Percentiles rank a stretch among this genome's conserved stretches.
Conservation (phyloP, 2,797 vertebrate species). For the Peromyscus melanophrys region DNA sequence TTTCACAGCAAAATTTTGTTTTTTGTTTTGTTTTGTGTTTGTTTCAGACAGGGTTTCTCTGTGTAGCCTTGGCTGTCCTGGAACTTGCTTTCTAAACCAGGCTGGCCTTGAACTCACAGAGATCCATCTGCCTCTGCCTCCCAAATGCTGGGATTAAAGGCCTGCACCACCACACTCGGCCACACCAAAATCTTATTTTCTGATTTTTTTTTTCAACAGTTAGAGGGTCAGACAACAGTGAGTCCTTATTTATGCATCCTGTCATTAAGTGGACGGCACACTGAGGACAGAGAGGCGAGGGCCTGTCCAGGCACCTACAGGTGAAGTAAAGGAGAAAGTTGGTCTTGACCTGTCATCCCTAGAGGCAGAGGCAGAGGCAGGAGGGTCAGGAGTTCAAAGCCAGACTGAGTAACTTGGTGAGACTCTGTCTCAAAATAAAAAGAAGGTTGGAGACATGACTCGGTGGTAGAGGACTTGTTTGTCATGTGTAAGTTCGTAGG, state of each 20-base stretch:
- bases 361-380: not conserved
- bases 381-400: not conserved
- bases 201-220: not conserved
- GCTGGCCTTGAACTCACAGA: not conserved
- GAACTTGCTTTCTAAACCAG: not conserved
- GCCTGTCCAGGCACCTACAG: not conserved
- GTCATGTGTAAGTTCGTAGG: not conserved
- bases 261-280: not conserved
- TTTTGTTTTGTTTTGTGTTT: not conserved
- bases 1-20: not conserved
- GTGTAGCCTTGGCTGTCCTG: not conserved
- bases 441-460: not conserved
- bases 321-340: not conserved
- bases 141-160: not conserved
- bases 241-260: not conserved
- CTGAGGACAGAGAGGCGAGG: not conserved
- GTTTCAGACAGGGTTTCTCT: not conserved
- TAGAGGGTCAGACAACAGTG: not conserved
- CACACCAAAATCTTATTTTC: not conserved
- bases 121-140: not conserved
- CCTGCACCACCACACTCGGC: not conserved
- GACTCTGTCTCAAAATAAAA: not conserved
- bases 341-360: not conserved
- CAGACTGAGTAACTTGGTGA: not conserved
- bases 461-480: not conserved